Evolutionary conservation across 2,888 invertebrate genomes (phyloP).

Genomic region (Chorisops tibialis): DNA sequence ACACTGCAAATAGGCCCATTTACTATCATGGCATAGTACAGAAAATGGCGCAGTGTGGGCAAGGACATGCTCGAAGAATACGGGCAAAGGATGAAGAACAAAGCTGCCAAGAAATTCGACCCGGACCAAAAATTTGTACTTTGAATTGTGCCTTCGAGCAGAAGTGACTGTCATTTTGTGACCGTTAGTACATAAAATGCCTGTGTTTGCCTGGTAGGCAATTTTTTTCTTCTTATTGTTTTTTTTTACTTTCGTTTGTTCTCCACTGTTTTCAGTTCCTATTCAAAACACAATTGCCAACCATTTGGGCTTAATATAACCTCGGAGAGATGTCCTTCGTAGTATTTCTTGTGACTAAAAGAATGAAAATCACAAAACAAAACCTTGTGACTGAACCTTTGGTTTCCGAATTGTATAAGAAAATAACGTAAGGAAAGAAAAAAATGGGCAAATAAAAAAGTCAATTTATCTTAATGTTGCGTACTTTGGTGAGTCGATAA

Average conservation of each 20-base stretch:
- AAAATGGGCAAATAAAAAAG: not conserved
- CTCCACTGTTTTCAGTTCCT: not conserved
- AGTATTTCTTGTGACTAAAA: not conserved
- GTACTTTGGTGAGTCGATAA: not conserved
- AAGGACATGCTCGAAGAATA: too few relatives aligned
- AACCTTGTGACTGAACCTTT: too few relatives aligned
- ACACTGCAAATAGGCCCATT: too few relatives aligned
- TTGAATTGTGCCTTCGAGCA: not conserved
- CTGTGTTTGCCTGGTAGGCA: not conserved
- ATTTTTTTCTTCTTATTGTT: too few relatives aligned
- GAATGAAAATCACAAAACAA: not conserved
- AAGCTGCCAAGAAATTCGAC: too few relatives aligned
- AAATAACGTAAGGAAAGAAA: not conserved
- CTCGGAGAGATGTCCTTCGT: not conserved
- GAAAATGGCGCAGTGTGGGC: too few relatives aligned
- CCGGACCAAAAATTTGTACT: not conserved
- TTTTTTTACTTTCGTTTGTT: too few relatives aligned
- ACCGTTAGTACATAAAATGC: not conserved
- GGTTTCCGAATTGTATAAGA: not conserved
- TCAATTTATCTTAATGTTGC: conserved; percentile 3
- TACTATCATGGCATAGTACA: too few relatives aligned
- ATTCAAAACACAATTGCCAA: conserved; percentile 3
- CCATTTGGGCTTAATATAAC: not conserved
- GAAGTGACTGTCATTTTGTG: not conserved
- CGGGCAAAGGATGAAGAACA: too few relatives aligned